A percentile compares a stretch with the other conserved stretches of the same genome.
These are phyloP conservation scores for Drosophila picticornis DNA, from an alignment of 2,888 invertebrate species.

Conservation along the genomic window DNA sequence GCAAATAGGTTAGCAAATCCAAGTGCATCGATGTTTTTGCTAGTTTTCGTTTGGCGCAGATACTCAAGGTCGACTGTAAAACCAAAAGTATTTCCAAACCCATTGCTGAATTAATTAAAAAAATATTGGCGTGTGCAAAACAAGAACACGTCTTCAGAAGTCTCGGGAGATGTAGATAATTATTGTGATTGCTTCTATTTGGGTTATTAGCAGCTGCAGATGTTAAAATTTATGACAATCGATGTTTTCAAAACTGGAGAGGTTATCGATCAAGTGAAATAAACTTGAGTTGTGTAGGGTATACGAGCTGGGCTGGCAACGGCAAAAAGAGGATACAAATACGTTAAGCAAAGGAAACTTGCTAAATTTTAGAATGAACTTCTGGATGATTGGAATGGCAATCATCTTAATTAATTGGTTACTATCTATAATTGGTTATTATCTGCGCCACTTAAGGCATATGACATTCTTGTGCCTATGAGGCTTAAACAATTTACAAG, in stretches of 20 bases:
- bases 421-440: too few species aligned
- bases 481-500: background rate
- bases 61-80: background rate
- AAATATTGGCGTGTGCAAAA: background rate
- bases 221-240: background rate
- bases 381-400: background rate
- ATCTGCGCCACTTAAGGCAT: background rate
- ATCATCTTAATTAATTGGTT: background rate
- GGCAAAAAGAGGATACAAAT: background rate
- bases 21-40: background rate
- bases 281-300: background rate
- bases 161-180: background rate
- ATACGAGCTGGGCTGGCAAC: background rate
- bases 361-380: background rate
- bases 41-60: background rate
- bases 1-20: background rate
- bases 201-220: background rate
- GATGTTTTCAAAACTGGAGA: background rate
- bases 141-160: too few species aligned
- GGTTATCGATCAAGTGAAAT: background rate
- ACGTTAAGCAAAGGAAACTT: background rate
- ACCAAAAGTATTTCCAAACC: background rate
- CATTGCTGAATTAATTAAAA: background rate
- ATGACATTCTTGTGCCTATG: background rate
- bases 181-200: background rate